Evolutionary conservation across 2,113 vertebrate genomes (phyloP).

Genomic region (Columbina picui): DNA sequence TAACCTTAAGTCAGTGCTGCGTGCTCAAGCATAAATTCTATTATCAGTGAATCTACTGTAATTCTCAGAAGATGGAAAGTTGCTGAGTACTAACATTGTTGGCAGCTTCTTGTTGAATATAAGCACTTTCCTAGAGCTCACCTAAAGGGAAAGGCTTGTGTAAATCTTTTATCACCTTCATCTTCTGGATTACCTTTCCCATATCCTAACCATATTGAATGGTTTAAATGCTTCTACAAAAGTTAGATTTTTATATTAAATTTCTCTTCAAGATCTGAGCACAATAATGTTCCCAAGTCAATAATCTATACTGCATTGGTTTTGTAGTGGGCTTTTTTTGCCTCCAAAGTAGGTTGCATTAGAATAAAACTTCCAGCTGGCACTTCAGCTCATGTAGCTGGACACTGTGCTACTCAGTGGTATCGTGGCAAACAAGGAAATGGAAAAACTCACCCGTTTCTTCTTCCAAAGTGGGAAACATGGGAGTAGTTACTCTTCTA

Average conservation of each 20-base stretch:
- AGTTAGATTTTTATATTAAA: not conserved
- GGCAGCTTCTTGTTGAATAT: not conserved
- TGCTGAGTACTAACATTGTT: not conserved
- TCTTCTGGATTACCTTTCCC: not conserved
- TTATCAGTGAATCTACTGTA: constrained; percentile 64
- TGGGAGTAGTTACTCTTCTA: not conserved
- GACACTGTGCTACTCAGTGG: not conserved
- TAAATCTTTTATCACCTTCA: not conserved
- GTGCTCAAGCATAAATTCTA: constrained; percentile 61
- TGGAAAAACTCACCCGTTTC: not conserved
- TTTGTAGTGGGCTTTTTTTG: not conserved
- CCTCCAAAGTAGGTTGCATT: not conserved
- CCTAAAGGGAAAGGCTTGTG: not conserved
- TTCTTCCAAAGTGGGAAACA: not conserved
- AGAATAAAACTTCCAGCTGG: not conserved
- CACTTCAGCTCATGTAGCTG: not conserved
- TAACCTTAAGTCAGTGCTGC: constrained; percentile 45
- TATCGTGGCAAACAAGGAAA: not conserved
- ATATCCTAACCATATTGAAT: not conserved
- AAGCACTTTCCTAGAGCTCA: not conserved
- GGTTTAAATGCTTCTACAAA: not conserved
- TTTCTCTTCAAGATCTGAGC: not conserved
- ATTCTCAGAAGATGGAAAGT: constrained; percentile 25
- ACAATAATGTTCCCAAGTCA: not conserved
- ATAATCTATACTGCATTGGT: not conserved